phyloP scores from a whole-genome alignment of 2,113 vertebrate genomes.

The Platichthys stellatus region DNA sequence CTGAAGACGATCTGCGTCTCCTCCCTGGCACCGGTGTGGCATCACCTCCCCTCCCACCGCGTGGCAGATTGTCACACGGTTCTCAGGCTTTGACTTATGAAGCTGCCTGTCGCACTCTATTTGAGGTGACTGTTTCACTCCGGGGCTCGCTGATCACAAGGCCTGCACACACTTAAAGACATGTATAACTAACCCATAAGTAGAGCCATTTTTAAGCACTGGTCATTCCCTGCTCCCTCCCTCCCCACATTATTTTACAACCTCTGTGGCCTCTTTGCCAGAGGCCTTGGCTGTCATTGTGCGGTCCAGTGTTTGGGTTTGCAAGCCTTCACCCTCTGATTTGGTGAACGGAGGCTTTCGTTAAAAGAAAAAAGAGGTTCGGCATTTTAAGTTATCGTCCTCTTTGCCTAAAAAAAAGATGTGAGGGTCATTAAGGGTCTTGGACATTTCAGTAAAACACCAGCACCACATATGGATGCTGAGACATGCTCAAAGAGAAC shows the following conservation, averaged over 20 bases:
- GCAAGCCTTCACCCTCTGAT: conserved; percentile 72
- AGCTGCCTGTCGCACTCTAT: conserved; percentile 59
- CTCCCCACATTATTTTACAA: conserved; percentile 65
- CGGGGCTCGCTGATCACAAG: conserved; percentile 64
- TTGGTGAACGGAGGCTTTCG: conserved; percentile 68
- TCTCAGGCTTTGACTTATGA: conserved; percentile 64
- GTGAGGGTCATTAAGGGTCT: conserved; percentile 56
- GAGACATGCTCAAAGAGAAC: conserved; percentile 68
- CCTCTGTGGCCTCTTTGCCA: conserved; percentile 66
- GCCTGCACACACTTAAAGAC: conserved; percentile 63
- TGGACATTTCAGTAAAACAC: conserved; percentile 37
- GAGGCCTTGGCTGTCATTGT: conserved; percentile 81
- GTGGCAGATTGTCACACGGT: conserved; percentile 44
- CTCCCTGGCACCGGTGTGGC: conserved; percentile 14
- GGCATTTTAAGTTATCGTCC: conserved; percentile 64
- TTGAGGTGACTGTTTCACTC: conserved; percentile 54
- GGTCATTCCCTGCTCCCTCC: conserved; percentile 58
- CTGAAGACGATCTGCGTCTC: conserved; percentile 22
- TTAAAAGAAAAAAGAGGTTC: conserved; percentile 63
- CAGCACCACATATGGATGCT: conserved; percentile 60
- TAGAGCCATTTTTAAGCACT: conserved; percentile 72
- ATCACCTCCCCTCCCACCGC: neutral
- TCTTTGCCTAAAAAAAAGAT: conserved; percentile 63
- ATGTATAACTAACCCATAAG: conserved; percentile 62
- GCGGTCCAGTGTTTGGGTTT: conserved; percentile 75